phyloP scores from a whole-genome alignment of 1,140 invertebrate species.

The Ceratina calcarata region DNA sequence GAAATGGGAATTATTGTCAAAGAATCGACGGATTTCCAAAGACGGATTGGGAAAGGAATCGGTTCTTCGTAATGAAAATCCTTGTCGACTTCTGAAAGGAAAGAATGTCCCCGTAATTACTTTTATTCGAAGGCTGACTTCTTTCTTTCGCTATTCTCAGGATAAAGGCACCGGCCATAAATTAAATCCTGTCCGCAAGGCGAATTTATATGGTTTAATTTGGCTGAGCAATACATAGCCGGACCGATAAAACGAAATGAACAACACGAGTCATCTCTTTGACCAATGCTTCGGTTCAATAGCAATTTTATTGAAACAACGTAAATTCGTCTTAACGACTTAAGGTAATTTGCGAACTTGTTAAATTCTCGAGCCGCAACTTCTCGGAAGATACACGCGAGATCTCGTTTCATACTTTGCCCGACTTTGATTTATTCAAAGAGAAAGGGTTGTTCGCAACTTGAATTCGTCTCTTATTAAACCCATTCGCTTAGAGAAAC shows the following conservation, averaged over 20 bases:
- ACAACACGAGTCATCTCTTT: too few relatives aligned
- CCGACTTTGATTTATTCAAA: conserved; percentile 17
- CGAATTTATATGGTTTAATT: too few relatives aligned
- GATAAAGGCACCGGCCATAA: not conserved
- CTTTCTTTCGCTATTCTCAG: too few relatives aligned
- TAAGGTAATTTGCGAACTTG: too few relatives aligned
- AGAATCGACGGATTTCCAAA: not conserved
- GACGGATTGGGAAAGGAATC: not conserved
- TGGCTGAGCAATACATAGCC: too few relatives aligned
- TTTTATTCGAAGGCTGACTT: not conserved
- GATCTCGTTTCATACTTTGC: conserved; percentile 16
- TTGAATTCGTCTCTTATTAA: conserved; percentile 20
- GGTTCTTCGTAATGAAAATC: conserved; percentile 19
- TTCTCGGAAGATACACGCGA: not conserved
- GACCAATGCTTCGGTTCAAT: too few relatives aligned
- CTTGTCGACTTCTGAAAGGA: not conserved
- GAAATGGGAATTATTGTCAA: too few relatives aligned
- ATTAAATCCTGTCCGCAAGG: not conserved
- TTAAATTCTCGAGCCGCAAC: too few relatives aligned
- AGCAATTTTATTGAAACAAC: too few relatives aligned
- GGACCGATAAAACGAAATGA: too few relatives aligned
- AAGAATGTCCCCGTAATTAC: conserved; percentile 26
- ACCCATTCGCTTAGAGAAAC: not conserved
- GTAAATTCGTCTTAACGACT: too few relatives aligned
- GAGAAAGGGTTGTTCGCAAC: not conserved